Base-by-base conservation (phyloP, 2,888 invertebrate genomes). In the Caenorhabditis afra region DNA sequence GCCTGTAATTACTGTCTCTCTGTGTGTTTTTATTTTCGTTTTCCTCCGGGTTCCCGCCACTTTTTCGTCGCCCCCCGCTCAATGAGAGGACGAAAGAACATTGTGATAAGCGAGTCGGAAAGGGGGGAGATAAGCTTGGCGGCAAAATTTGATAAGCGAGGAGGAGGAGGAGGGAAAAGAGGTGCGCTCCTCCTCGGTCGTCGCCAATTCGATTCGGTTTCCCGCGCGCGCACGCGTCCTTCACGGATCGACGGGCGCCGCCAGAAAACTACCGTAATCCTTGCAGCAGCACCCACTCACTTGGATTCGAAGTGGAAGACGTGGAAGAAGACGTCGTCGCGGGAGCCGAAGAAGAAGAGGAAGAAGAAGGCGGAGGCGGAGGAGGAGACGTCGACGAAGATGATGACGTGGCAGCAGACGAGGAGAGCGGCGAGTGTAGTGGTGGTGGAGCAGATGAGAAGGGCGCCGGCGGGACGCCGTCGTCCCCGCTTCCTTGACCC, bases 401-500 rank as follows among this genome's bases (percentile, higher is more conserved):
- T n/a, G 75, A 70, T 20, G 70, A 66, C 37, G 67, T 68, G 44
- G 67, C 59, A n/a, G n/a, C n/a, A 35, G 67, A 68, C 29, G 67
- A 68, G 11, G 50, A 58, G 20, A 64, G 29, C 29, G 29, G 29
- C 29, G 29, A 29, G 29, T 29, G 29, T 5, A 8, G 41, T 14
- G 12, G 41, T 41, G 41, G 41, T 11, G 14, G 41, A 11, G 74
- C 57, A 49, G 68, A 50, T 18, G 77, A 65, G 53, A 80, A 71
- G 23, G 80, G 74, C 45, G 77, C 62, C 68, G 71, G 80, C 41
- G 67, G 81, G 29, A 53, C 68, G 45, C 68, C 71, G 16, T 79
- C 83, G 73, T 84, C 85, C 20, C 81, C 82, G 67, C 81, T 66
- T 76, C 79, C 80, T 64, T 83, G 82, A 68, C 83, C 83, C 85